Base-by-base conservation (phyloP, 2,888 invertebrate species). In the Orthosia gothica region DNA sequence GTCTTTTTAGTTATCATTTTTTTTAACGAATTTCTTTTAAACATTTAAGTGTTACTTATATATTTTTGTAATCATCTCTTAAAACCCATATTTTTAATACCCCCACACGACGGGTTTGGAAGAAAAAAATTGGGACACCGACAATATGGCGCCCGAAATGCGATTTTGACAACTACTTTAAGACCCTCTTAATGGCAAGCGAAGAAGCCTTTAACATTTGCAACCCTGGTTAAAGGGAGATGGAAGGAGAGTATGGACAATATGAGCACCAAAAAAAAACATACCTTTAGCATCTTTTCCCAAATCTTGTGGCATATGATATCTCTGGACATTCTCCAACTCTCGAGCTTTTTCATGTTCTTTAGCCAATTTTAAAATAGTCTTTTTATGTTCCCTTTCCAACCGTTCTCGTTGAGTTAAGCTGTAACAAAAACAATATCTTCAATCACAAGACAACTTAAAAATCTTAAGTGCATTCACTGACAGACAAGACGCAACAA, bases 331-430 rank as follows among this genome's bases (percentile, higher is more conserved):
- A 92, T 98, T 98, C 95, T 99, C 99, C 76, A 99, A 94, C 91
- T 99, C 99, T 73, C 99, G 97, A 0, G 99, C 99, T 90, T 98
- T 98, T 92, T 99, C 99, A 97, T 99, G 99, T 93, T 99, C 99
- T 91, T 99, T 99, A 2, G 99, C 99, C 81, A 99, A 97, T 89
- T 98, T 97, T 23, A 99, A 95, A 62, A 99, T 96, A 82, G 98
- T 98, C 91, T 99, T 99, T 92, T 99, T 99, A 91, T 99, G 99
- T 76, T 98, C 97, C 52, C 99, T 96, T 84, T 99, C 99, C 87
- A 97, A 97, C 77, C 97, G 98, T 92, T 99, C 99, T 77, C 98
- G 97, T 89, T 98, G 97, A 5, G 99, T 99, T 84, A 99, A 96
- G 65, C 99, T 99, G 90, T 79, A 95, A 94, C 11, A 66, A 55